Evolutionary conservation across 2,113 vertebrate genomes (phyloP).

Genomic region (Paramormyrops kingsleyae): DNA sequence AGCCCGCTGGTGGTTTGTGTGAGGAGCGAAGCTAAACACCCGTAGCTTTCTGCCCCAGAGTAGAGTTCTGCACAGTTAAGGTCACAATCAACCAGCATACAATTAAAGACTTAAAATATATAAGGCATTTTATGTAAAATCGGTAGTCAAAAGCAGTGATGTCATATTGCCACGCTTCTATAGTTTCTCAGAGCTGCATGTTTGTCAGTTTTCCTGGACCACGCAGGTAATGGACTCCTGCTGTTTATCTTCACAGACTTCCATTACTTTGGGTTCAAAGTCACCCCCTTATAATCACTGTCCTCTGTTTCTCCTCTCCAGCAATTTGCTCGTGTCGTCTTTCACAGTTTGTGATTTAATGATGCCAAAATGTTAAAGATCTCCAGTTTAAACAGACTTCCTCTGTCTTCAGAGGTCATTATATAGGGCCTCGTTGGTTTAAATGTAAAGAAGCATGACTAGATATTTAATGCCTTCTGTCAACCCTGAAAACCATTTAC

Average conservation of each 20-base stretch:
- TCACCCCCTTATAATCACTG: conserved; percentile 19
- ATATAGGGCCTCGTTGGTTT: background rate
- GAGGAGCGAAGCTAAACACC: background rate
- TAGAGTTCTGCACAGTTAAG: background rate
- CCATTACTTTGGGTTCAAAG: conserved; percentile 21
- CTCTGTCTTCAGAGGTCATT: conserved; percentile 13
- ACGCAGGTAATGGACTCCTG: conserved; percentile 11
- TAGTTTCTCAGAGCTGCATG: conserved; percentile 21
- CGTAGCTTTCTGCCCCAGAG: background rate
- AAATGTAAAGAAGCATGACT: background rate
- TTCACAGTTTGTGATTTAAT: conserved; percentile 17
- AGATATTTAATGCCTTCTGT: background rate
- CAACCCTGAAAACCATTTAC: conserved; percentile 10
- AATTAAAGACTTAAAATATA: background rate
- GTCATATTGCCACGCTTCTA: background rate
- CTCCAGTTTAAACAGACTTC: conserved; percentile 20
- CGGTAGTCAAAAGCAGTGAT: conserved; percentile 21
- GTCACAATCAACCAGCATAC: background rate
- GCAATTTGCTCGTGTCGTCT: background rate
- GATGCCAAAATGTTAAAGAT: conserved; percentile 20
- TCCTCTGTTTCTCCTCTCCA: conserved; percentile 9
- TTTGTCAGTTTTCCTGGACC: conserved; percentile 19
- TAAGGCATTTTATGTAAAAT: background rate
- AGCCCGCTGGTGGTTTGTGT: background rate
- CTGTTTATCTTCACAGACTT: conserved; percentile 28